Base-by-base conservation (phyloP, 2,113 vertebrate species). In the Catharus bicknelli region DNA sequence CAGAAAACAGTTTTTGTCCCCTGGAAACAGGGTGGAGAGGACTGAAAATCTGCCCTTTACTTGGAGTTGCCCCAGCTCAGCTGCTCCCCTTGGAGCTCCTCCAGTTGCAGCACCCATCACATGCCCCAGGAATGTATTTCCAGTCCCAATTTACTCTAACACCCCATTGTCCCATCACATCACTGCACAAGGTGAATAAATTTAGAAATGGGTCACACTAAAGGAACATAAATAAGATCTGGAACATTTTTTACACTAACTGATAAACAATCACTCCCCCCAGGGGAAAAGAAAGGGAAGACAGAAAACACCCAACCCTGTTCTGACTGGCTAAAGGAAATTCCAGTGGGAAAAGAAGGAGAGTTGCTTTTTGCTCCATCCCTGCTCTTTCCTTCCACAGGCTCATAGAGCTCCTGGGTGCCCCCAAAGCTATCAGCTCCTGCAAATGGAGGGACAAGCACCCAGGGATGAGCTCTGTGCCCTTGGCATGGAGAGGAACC, bases 41-140 rank as follows among this genome's bases (percentile, higher is more conserved):
- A 70, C 43, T 2, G 5, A 50, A 66, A 62, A 78, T 2, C 11
- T 16, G 23, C 30, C 27, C 68, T 66, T 51, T 36, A 48, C 30
- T 51, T 9, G 2, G 34, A 90, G 18, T 11, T 6, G 1, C 45
- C 47, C 7, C 67, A 30, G 34, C 38, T 69, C 54, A 50, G 63
- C 55, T 47, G 17, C 59, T 25, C 40, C 20, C 16, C 47, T 15
- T 1, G 3, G 59, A 61, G 67, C 72, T 79, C 19, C 29, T 66
- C 36, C 5, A 3, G 50, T 34, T 59, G 72, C 66, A 86, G 26
- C 9, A 4, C 34, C 73, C 53, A 70, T 68, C 86, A 57, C 43
- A 27, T 63, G 69, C 12, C 32, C 75, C 59, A 69, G 50, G 43
- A 74, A 63, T 36, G 66, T 88, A 91, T 85, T 95, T 94, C 68